Evolutionary conservation across 1,140 invertebrate genomes (phyloP).

Genomic region (Protaetia brevitarsis): DNA sequence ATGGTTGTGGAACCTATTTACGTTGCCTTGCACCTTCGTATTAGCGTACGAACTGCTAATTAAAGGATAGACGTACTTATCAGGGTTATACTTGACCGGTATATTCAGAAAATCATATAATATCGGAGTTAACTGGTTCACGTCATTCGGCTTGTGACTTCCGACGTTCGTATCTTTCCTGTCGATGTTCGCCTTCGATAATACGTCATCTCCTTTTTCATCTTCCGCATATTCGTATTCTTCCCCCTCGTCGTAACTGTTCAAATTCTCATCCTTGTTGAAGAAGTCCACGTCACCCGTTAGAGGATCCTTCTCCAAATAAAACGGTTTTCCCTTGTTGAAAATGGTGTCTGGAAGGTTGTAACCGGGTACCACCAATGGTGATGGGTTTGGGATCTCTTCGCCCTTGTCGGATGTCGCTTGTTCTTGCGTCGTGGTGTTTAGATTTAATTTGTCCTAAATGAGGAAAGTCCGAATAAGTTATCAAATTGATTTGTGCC

Average conservation of each 20-base stretch:
- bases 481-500: not conserved
- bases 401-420: slow-evolving; percentile 27
- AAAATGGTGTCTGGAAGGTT: slow-evolving; percentile 51
- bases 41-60: slow-evolving; percentile 72
- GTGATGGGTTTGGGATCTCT: slow-evolving; percentile 45
- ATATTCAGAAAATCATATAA: slow-evolving; percentile 68
- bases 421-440: not conserved
- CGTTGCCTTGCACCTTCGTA: slow-evolving; percentile 67
- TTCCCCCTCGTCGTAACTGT: slow-evolving; percentile 41
- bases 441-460: not conserved
- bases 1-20: slow-evolving; percentile 62
- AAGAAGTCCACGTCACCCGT: slow-evolving; percentile 64
- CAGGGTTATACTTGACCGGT: slow-evolving; percentile 65
- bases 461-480: slow-evolving; percentile 10
- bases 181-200: slow-evolving; percentile 48
- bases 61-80: slow-evolving; percentile 63
- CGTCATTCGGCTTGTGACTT: slow-evolving; percentile 52
- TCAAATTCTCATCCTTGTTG: slow-evolving; percentile 51
- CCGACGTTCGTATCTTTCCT: slow-evolving; percentile 46
- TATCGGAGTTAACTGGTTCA: slow-evolving; percentile 58
- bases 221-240: slow-evolving; percentile 41
- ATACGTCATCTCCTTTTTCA: slow-evolving; percentile 37
- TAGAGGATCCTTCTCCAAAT: slow-evolving; percentile 64
- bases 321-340: slow-evolving; percentile 69
- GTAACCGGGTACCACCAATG: slow-evolving; percentile 44